Conservation (phyloP, 2,113 vertebrate species). For the Pseudorhombus dupliciocellatus region DNA sequence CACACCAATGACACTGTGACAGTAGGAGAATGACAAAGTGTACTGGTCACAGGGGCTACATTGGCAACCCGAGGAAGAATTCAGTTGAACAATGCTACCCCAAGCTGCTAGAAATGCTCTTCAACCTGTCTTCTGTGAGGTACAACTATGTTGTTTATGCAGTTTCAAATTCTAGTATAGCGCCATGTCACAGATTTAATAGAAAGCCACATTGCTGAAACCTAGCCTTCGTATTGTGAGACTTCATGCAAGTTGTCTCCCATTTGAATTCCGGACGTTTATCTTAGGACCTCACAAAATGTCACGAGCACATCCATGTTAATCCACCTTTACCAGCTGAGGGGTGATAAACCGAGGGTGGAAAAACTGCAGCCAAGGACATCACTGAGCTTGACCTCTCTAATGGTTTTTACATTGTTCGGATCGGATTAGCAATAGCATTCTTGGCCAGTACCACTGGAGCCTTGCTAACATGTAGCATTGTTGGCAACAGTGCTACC, state of each 20-base stretch:
- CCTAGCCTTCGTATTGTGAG: constrained; percentile 31
- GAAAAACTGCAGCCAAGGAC: constrained; percentile 72
- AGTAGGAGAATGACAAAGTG: constrained; percentile 7
- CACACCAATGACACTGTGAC: constrained; percentile 25
- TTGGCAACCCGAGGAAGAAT: background rate
- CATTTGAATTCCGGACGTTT: constrained; percentile 59
- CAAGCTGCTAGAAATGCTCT: constrained; percentile 3
- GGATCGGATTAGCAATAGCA: constrained; percentile 59
- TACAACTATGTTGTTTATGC: constrained; percentile 10
- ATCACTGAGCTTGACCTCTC: constrained; percentile 57
- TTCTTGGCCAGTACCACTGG: constrained; percentile 59
- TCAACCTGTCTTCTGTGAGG: background rate
- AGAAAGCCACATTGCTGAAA: constrained; percentile 42
- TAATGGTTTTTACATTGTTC: constrained; percentile 75
- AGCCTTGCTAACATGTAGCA: constrained; percentile 61
- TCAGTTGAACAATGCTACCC: background rate
- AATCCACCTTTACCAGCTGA: constrained; percentile 68
- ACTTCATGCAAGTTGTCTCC: constrained; percentile 31
- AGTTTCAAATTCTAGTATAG: constrained; percentile 12
- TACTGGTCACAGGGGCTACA: constrained; percentile 8
- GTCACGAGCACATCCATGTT: constrained; percentile 54
- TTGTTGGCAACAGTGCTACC: constrained; percentile 59
- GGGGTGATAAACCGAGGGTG: constrained; percentile 54
- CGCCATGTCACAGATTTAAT: constrained; percentile 28
- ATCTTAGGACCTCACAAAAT: constrained; percentile 64